Percentiles rank a stretch among this genome's conserved stretches.
Evolutionary conservation across 1,140 invertebrate genomes (phyloP).

Genomic region (Brachionus rotundiformis): DNA sequence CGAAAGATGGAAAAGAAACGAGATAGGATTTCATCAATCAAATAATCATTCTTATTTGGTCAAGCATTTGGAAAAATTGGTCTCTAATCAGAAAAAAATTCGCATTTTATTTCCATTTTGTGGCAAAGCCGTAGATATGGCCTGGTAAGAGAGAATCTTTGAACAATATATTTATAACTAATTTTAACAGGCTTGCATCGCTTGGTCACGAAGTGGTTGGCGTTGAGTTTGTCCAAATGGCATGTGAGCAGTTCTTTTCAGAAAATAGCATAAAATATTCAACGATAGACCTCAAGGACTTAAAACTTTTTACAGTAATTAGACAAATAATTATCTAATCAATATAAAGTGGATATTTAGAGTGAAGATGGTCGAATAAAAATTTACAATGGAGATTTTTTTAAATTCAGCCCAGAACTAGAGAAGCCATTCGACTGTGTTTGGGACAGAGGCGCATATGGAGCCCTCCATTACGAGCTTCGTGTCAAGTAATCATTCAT

Average conservation of each 20-base stretch:
- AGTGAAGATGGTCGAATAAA: constrained; percentile 22
- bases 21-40: constrained; percentile 19
- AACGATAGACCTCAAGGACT: not conserved
- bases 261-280: constrained; percentile 15
- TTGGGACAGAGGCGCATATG: constrained; percentile 43
- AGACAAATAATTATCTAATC: not conserved
- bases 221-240: constrained; percentile 9
- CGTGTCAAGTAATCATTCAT: not conserved
- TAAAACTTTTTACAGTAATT: constrained; percentile 7
- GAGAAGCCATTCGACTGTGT: constrained; percentile 41
- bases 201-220: constrained; percentile 24
- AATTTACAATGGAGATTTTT: constrained; percentile 45
- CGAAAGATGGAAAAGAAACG: not conserved
- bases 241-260: constrained; percentile 13
- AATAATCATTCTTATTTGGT: not conserved
- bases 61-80: not conserved
- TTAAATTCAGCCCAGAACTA: constrained; percentile 15
- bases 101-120: not conserved
- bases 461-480: not conserved
- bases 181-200: not conserved
- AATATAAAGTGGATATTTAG: not conserved
- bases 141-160: not conserved
- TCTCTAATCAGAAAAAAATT: not conserved
- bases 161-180: not conserved
- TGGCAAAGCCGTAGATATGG: not conserved